phyloP scores from a whole-genome alignment of 2,113 vertebrate genomes.

The Tragelaphus scriptus region DNA sequence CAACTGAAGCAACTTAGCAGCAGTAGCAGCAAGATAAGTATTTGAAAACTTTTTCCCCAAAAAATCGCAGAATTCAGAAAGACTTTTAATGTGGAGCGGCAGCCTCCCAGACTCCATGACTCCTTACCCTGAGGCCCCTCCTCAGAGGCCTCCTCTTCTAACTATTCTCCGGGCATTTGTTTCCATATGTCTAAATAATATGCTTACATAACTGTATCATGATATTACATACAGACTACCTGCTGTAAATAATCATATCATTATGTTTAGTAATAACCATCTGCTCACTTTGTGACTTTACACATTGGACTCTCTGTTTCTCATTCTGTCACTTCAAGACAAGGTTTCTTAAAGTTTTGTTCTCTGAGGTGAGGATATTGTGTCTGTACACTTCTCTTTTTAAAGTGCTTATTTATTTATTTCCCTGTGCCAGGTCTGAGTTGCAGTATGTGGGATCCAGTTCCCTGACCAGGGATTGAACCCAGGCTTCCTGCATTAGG shows the following conservation, averaged over 20 bases:
- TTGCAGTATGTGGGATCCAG: neutral
- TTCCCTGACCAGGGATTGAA: neutral
- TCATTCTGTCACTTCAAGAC: neutral
- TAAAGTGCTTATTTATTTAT: neutral
- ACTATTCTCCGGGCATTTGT: neutral
- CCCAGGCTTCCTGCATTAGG: neutral
- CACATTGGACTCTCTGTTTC: neutral
- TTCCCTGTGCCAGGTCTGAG: neutral
- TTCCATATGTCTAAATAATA: neutral
- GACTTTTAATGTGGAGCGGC: neutral
- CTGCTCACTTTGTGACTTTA: neutral
- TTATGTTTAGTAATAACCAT: neutral
- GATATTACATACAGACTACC: neutral
- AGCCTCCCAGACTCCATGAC: neutral
- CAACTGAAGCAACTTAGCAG: too few relatives aligned
- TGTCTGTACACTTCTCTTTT: neutral
- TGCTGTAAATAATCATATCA: neutral
- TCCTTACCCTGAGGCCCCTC: neutral
- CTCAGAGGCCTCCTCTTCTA: neutral
- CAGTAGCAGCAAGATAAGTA: neutral
- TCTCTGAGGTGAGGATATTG: neutral
- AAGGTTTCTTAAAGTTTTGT: neutral
- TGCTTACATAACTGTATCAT: too few relatives aligned
- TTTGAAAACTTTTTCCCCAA: fast-evolving
- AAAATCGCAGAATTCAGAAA: neutral